These are phyloP conservation scores for Arbacia lixula DNA, from an alignment of 53 echinoderm and acorn worm genomes.

Conservation along the genomic window DNA sequence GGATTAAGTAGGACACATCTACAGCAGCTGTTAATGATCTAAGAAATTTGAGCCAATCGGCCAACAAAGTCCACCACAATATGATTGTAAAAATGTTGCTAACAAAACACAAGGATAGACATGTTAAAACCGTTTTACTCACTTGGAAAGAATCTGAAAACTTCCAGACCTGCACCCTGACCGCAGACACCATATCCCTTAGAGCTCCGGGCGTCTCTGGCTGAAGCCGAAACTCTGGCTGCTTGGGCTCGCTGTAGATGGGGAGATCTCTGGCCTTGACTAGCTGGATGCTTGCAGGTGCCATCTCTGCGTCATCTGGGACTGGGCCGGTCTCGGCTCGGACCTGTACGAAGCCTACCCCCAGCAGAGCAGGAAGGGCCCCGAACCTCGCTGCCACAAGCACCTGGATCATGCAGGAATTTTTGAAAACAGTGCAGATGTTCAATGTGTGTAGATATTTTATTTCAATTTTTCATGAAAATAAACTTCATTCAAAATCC, in stretches of 20 bases:
- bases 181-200: conserved; percentile 61
- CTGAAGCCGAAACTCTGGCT: conserved; percentile 37
- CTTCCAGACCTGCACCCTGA: conserved; percentile 80
- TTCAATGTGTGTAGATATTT: too few relatives aligned
- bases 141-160: conserved; percentile 78
- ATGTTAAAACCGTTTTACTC: neutral
- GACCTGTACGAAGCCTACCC: conserved; percentile 66
- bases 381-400: conserved; percentile 45
- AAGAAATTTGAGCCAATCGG: too few relatives aligned
- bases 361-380: conserved; percentile 52
- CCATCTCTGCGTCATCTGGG: conserved; percentile 5
- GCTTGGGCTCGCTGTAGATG: conserved; percentile 64
- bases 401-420: too few relatives aligned
- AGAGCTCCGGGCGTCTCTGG: conserved; percentile 62
- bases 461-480: too few relatives aligned
- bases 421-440: too few relatives aligned
- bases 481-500: too few relatives aligned
- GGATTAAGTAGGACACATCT: too few relatives aligned
- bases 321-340: conserved; percentile 43
- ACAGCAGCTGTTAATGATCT: too few relatives aligned
- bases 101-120: too few relatives aligned
- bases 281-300: neutral
- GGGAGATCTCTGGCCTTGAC: conserved; percentile 78
- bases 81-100: too few relatives aligned
- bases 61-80: too few relatives aligned